Evolutionary conservation across 1,140 invertebrate species (phyloP), one percentile per base, ranked within the genome.

Genomic region (Drosophila persimilis): DNA sequence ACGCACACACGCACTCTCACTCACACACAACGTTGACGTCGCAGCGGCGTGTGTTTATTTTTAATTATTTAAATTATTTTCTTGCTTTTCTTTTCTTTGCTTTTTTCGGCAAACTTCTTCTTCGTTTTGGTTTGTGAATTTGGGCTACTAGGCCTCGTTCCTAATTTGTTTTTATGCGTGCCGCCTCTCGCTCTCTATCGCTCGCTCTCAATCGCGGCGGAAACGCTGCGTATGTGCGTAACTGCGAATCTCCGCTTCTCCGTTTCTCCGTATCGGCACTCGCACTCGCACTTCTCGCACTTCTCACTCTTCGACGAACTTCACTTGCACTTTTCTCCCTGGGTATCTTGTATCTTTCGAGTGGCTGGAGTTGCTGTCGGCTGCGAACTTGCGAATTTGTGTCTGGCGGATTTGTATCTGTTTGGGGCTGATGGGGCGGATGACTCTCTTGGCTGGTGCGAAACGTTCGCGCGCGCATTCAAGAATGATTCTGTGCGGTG

Each of bases 391-490:
- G 43, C 47, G 45, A 63, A 53, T 56, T 54, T 56, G 62, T 64
- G 50, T 63, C 57, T 77, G 35, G 35, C 35, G 35, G 35, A 39
- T 13, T 39, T 39, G 35, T 39, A 13, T 39, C 35, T 39, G 35
- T 39, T 39, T 39, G 11, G 35, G 35, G 54, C 46, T 77, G 64
- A 17, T 17, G 17, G 17, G 17, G 11, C 65, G 54, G 59, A 45
- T 50, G 44, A 15, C 57, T 60, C 66, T 75, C 45, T 75, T 72
- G 65, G 60, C 41, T 80, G 84, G 59, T 89, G 86, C 83, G 79
- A 81, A 73, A 74, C 50, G 86, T 89, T 91, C 90, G 83, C 90
- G 90, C 90, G 90, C 89, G 90, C 63, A 77, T 91, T 91, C 65
- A 88, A 91, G 90, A 91, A 91, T 91, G 80, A 90, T 91, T 91